These are phyloP conservation scores for Botia almorhae DNA, from an alignment of 2,797 vertebrate species.

Conservation along the genomic window DNA sequence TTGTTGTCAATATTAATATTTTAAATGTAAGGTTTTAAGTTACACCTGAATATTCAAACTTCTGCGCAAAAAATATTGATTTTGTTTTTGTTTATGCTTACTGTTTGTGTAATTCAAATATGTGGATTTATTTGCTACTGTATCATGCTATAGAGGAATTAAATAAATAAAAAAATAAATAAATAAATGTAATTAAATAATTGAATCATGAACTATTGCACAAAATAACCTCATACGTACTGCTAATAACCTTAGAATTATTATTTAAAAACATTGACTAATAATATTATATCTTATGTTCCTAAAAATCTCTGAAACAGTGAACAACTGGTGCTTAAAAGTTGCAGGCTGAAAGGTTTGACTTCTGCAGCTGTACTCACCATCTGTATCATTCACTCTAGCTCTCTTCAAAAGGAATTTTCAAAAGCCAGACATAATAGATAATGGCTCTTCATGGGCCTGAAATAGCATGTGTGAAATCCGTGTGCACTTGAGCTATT, in stretches of 20 bases:
- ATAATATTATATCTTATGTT: too few relatives aligned
- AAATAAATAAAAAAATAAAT: neutral
- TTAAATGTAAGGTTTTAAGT: neutral
- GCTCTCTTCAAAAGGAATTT: neutral
- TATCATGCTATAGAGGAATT: neutral
- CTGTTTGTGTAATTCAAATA: too few relatives aligned
- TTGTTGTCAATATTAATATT: neutral
- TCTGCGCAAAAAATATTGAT: too few relatives aligned
- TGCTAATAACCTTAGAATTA: too few relatives aligned
- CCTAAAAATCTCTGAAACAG: too few relatives aligned
- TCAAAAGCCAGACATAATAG: constrained; percentile 7
- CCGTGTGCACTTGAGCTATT: constrained; percentile 26
- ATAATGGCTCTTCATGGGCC: constrained; percentile 18
- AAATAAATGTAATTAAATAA: neutral
- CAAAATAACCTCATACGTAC: neutral
- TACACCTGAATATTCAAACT: neutral
- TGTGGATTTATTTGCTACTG: too few relatives aligned
- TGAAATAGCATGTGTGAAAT: constrained; percentile 45
- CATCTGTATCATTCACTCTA: constrained; percentile 7
- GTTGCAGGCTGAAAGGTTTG: neutral
- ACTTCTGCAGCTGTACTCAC: neutral
- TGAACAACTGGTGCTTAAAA: neutral
- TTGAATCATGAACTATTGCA: neutral
- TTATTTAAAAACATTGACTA: too few relatives aligned
- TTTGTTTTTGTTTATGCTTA: too few relatives aligned